Percentiles rank a stretch among this genome's conserved stretches.
phyloP scores from a whole-genome alignment of 2,797 vertebrate genomes.

The Syngnathus rostellatus region DNA sequence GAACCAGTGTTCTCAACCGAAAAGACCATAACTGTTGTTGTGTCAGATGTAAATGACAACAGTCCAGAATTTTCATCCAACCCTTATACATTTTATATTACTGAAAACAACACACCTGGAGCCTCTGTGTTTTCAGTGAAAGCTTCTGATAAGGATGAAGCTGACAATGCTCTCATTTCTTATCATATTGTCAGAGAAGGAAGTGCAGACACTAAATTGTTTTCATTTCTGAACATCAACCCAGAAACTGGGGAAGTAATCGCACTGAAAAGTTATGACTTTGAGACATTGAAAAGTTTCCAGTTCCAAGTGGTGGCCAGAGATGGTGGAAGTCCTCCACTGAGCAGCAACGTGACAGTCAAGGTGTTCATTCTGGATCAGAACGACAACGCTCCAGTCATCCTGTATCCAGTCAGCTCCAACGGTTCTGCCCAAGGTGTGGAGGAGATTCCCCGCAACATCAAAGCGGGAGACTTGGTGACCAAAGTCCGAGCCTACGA shows the following conservation, averaged over 20 bases:
- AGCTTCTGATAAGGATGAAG: constrained; percentile 52
- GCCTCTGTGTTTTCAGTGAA: constrained; percentile 42
- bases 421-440: constrained; percentile 46
- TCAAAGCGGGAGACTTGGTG: constrained; percentile 41
- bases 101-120: constrained; percentile 57
- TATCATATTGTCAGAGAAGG: constrained; percentile 47
- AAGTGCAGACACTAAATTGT: constrained; percentile 16
- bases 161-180: constrained; percentile 47
- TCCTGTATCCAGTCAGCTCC: constrained; percentile 39
- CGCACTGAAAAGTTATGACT: constrained; percentile 72
- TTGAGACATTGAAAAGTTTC: constrained; percentile 69
- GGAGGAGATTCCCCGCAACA: constrained; percentile 42
- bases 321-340: constrained; percentile 32
- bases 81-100: constrained; percentile 55
- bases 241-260: constrained; percentile 70
- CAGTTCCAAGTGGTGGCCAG: constrained; percentile 28
- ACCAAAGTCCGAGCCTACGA: constrained; percentile 50
- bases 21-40: constrained; percentile 42
- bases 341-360: constrained; percentile 46
- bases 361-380: constrained; percentile 55
- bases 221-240: constrained; percentile 57
- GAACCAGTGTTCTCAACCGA: constrained; percentile 37
- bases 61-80: constrained; percentile 41
- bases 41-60: constrained; percentile 67
- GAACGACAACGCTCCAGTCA: constrained; percentile 52